phyloP scores from a whole-genome alignment of 2,797 vertebrate species.

The Notolepis coatsorum region DNA sequence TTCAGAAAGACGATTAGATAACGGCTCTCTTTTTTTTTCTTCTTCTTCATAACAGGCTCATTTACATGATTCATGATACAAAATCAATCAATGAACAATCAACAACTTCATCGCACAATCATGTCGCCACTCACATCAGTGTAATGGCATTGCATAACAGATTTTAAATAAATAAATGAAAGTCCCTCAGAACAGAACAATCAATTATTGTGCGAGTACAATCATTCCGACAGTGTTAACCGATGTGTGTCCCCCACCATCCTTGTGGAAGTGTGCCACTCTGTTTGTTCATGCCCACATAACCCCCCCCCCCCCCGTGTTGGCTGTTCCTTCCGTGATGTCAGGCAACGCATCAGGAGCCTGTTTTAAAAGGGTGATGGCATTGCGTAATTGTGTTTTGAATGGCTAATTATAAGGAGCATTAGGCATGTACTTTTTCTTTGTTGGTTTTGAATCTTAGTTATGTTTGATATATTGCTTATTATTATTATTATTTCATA shows the following conservation, averaged over 20 bases:
- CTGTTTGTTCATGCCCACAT: too few relatives aligned
- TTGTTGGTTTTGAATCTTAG: too few relatives aligned
- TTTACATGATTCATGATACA: conserved; percentile 17
- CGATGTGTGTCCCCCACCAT: neutral
- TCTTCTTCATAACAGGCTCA: too few relatives aligned
- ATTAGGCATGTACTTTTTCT: too few relatives aligned
- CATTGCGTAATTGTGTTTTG: conserved; percentile 3
- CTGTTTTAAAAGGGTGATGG: neutral
- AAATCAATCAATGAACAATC: conserved; percentile 2
- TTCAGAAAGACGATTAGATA: neutral
- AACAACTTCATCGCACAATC: neutral
- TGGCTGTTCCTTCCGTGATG: too few relatives aligned
- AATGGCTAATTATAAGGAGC: too few relatives aligned
- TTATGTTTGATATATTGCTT: too few relatives aligned
- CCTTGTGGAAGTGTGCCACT: neutral
- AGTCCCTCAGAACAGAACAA: neutral
- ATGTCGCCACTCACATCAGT: neutral
- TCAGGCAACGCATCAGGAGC: too few relatives aligned
- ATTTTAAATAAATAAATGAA: neutral
- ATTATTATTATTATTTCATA: too few relatives aligned
- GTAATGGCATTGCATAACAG: neutral
- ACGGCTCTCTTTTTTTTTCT: neutral
- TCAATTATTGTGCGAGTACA: neutral
- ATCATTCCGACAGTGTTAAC: neutral
- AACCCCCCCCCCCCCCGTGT: too few relatives aligned